Conservation (phyloP, 2,113 vertebrate species). For the Pimephales promelas region DNA sequence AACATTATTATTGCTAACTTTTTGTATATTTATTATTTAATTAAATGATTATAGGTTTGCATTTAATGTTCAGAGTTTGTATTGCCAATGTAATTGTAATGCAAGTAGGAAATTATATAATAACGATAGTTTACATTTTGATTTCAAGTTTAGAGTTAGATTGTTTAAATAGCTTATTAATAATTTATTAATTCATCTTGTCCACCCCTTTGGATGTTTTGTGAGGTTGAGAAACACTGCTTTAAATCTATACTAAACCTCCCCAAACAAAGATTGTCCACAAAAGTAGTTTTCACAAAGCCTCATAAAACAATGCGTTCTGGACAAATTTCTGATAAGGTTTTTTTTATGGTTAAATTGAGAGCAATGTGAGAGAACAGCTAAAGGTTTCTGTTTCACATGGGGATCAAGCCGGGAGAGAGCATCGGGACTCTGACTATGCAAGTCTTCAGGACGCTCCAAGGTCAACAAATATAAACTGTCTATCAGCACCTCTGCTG, state of each 20-base stretch:
- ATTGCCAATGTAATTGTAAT: no score
- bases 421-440: constrained; percentile 56
- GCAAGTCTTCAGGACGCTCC: constrained; percentile 66
- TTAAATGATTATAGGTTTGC: no score
- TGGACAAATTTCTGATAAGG: background rate
- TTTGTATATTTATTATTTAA: no score
- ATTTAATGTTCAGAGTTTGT: no score
- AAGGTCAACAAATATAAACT: constrained; percentile 64
- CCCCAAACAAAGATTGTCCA: background rate
- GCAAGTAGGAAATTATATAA: no score
- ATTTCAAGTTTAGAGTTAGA: background rate
- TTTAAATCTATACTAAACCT: background rate
- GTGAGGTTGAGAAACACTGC: background rate
- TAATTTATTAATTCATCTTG: background rate
- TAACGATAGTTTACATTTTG: no score
- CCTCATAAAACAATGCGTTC: background rate
- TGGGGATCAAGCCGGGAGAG: background rate
- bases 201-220: background rate
- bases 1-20: background rate
- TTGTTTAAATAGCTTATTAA: background rate
- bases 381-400: constrained; percentile 11
- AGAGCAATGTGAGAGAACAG: background rate
- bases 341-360: background rate
- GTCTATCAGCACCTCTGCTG: constrained; percentile 65
- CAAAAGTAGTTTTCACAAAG: background rate